These are phyloP conservation scores for Hipparchia semele DNA, from an alignment of 2,888 invertebrate genomes.

Conservation along the genomic window DNA sequence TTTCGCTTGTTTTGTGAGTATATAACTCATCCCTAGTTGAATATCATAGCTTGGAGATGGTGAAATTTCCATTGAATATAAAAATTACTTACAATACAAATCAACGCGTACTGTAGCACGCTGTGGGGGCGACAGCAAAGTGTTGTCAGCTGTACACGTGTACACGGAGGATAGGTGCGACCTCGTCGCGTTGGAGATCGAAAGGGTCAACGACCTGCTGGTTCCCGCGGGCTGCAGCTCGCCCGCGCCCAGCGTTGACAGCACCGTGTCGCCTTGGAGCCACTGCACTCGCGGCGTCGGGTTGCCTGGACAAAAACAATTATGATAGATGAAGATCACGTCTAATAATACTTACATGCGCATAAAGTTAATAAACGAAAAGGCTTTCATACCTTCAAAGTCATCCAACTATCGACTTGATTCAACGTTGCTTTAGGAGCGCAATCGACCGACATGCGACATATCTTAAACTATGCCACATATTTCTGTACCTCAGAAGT, in stretches of 20 bases:
- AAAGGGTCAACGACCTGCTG: constrained; percentile 60
- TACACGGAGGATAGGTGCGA: constrained; percentile 85
- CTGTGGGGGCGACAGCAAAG: constrained; percentile 85
- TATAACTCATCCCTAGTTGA: too few species aligned
- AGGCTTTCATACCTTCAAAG: too few species aligned
- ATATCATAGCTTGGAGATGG: too few species aligned
- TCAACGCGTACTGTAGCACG: constrained; percentile 86
- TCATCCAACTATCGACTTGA: too few species aligned
- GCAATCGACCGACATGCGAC: too few species aligned
- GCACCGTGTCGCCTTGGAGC: constrained; percentile 68
- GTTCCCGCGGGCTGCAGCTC: constrained; percentile 57
- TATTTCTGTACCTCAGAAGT: too few species aligned
- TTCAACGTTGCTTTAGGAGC: too few species aligned
- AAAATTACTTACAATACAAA: constrained; percentile 82
- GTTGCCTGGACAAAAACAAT: constrained; percentile 54
- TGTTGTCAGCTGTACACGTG: constrained; percentile 88
- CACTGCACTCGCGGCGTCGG: constrained; percentile 75
- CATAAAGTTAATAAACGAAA: too few species aligned
- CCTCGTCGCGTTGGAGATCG: constrained; percentile 74
- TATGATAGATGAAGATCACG: not conserved
- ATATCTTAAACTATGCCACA: too few species aligned
- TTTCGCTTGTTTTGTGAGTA: too few species aligned
- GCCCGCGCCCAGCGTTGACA: constrained; percentile 60
- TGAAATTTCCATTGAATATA: constrained; percentile 35
- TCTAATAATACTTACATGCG: too few species aligned